phyloP scores from a whole-genome alignment of 1,140 invertebrate species.

The Drosophila lacertosa region DNA sequence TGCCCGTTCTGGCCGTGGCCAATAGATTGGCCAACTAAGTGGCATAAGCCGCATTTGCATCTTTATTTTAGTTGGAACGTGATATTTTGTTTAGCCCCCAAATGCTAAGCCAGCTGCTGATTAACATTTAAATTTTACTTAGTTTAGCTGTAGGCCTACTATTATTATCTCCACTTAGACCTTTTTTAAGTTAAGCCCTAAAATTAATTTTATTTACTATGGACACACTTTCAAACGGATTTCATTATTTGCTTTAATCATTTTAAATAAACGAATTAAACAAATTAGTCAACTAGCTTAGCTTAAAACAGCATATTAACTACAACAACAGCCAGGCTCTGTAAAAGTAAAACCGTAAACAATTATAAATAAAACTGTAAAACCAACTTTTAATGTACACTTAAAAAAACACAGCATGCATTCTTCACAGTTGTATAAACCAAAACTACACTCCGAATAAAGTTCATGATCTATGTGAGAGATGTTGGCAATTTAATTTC shows the following conservation, averaged over 20 bases:
- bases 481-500: background rate
- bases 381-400: constrained; percentile 54
- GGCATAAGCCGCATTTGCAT: constrained; percentile 2
- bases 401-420: constrained; percentile 12
- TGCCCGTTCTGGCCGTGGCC: constrained; percentile 47
- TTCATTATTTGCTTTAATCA: constrained; percentile 20
- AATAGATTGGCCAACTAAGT: constrained; percentile 45
- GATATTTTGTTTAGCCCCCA: constrained; percentile 68
- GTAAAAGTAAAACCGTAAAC: constrained; percentile 9
- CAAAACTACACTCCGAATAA: constrained; percentile 56
- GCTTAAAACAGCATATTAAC: constrained; percentile 9
- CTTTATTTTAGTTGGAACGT: constrained; percentile 69
- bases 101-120: constrained; percentile 53
- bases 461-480: constrained; percentile 42
- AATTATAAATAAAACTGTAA: constrained; percentile 19
- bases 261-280: constrained; percentile 11
- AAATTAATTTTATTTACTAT: constrained; percentile 19
- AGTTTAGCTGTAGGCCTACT: constrained; percentile 49
- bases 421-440: constrained; percentile 49
- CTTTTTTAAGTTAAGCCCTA: constrained; percentile 18
- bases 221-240: constrained; percentile 1
- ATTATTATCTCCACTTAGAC: background rate
- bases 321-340: constrained; percentile 19
- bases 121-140: constrained; percentile 52
- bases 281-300: constrained; percentile 22